Evolutionary conservation across 2,888 invertebrate species (phyloP).

Genomic region (Epinotia demarniana): DNA sequence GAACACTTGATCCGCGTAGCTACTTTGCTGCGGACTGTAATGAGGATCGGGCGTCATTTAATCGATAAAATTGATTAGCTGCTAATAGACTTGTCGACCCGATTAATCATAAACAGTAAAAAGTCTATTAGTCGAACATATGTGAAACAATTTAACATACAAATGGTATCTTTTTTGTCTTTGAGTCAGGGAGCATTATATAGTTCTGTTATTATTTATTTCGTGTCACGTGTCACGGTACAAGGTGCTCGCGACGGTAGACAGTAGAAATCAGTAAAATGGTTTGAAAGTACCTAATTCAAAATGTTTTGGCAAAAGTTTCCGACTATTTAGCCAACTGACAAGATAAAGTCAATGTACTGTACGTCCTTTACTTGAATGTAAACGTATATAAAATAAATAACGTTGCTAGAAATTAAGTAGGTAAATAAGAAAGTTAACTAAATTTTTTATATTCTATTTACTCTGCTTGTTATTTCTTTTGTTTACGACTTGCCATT

Average conservation of each 20-base stretch:
- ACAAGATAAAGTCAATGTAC: constrained; percentile 10
- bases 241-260: neutral
- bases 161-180: neutral
- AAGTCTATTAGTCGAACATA: neutral
- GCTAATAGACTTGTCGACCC: neutral
- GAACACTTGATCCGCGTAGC: too few relatives aligned
- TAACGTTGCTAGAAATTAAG: neutral
- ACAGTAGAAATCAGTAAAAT: neutral
- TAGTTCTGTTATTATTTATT: neutral
- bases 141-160: too few relatives aligned
- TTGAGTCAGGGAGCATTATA: neutral
- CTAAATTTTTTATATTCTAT: constrained; percentile 12
- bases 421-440: neutral
- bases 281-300: neutral
- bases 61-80: neutral
- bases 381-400: constrained; percentile 1
- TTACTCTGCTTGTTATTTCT: constrained; percentile 20
- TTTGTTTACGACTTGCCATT: constrained; percentile 21
- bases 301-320: neutral
- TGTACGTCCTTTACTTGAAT: neutral
- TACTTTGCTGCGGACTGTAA: neutral
- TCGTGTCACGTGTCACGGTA: too few relatives aligned
- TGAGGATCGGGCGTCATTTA: neutral
- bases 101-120: neutral
- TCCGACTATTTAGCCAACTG: neutral